These are phyloP conservation scores for Morphnarchus princeps DNA, from an alignment of 2,113 vertebrate species.

Conservation along the genomic window DNA sequence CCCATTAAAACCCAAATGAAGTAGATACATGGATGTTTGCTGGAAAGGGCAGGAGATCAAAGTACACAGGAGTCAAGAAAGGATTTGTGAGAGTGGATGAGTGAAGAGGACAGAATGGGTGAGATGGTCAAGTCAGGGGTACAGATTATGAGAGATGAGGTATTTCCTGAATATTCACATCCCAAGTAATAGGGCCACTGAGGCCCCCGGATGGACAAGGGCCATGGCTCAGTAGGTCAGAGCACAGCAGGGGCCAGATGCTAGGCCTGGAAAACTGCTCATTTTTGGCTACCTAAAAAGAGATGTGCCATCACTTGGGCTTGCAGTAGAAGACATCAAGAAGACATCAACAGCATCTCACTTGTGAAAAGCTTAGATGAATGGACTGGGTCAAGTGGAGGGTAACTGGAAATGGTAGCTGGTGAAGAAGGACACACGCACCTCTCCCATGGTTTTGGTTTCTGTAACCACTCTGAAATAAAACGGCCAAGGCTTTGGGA, in stretches of 20 bases:
- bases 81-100: background rate
- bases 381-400: background rate
- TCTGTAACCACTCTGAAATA: background rate
- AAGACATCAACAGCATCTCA: background rate
- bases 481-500: background rate
- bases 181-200: background rate
- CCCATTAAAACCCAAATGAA: background rate
- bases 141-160: background rate
- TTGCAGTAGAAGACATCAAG: background rate
- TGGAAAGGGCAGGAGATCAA: background rate
- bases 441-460: background rate
- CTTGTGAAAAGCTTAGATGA: background rate
- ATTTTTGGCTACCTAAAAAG: background rate
- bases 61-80: background rate
- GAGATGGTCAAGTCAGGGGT: background rate
- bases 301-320: background rate
- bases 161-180: background rate
- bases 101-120: background rate
- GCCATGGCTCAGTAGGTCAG: background rate
- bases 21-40: background rate
- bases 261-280: background rate
- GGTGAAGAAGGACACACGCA: background rate
- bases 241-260: background rate
- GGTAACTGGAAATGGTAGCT: background rate
- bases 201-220: background rate